These are phyloP conservation scores for Microctenopoma steveboyesi DNA, from an alignment of 2,797 vertebrate genomes.

Conservation along the genomic window DNA sequence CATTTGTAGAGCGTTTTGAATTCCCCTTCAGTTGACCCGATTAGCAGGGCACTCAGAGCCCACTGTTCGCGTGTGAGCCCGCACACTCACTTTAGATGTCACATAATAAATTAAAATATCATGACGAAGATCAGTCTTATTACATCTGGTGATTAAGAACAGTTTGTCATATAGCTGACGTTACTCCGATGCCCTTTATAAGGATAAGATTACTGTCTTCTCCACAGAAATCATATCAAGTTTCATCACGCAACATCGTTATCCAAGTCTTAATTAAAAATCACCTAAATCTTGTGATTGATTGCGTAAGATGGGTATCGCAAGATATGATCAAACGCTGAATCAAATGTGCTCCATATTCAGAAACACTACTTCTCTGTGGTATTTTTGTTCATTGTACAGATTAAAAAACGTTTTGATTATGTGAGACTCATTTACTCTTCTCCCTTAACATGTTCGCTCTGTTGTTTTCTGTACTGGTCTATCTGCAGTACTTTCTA, in stretches of 20 bases:
- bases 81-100: neutral
- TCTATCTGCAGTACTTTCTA: neutral
- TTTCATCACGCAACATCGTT: slow-evolving; percentile 30
- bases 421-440: neutral
- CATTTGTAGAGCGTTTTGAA: slow-evolving; percentile 7
- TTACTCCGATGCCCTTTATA: neutral
- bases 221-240: slow-evolving; percentile 8
- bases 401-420: slow-evolving; percentile 1
- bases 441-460: no score
- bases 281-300: slow-evolving; percentile 20
- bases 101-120: slow-evolving; percentile 14
- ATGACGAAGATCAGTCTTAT: slow-evolving; percentile 6
- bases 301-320: neutral
- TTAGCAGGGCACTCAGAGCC: neutral
- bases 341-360: slow-evolving; percentile 1
- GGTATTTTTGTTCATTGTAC: slow-evolving; percentile 3
- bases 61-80: neutral
- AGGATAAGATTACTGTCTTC: slow-evolving; percentile 18
- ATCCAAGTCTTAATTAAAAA: slow-evolving; percentile 32
- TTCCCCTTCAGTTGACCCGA: neutral
- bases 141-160: slow-evolving; percentile 23
- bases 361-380: neutral
- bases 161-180: slow-evolving; percentile 16
- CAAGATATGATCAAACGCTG: neutral
- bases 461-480: neutral